Base-by-base conservation (phyloP, 2,113 vertebrate species). In the Ibidorhyncha struthersii region DNA sequence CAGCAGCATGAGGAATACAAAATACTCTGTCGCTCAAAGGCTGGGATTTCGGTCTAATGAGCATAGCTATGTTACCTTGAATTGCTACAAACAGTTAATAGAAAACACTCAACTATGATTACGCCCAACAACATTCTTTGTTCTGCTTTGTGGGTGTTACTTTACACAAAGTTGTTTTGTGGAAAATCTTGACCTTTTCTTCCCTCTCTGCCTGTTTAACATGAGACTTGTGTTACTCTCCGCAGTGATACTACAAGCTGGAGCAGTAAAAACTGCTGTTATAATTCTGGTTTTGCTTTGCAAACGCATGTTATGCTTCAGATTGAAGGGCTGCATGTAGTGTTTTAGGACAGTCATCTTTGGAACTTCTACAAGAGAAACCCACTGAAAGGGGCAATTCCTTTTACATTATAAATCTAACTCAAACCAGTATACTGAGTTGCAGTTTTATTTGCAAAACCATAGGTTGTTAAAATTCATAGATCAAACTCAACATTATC, bases 101-200 rank as follows among this genome's bases (percentile, higher is more conserved):
- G 80, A 43, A 82, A 91, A n/a, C 73, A 87, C 30, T 14, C 18
- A 50, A 29, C 59, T 62, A 3, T 27, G 52, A 53, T 59, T 71
- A 29, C 2, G 3, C 25, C 69, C 69, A 63, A 45, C 74, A 90
- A n/a, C 30, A 3, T 11, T 16, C 40, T 52, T 29, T 47, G 49
- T 38, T 82, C 81, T 92, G 86, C 47, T 84, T 78, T 47, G 52
- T 21, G 47, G 72, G 73, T 40, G n/a, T 73, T 66, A 15, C 76
- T 62, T 43, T 32, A 67, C 10, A 67, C 27, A 47, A 87, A 92
- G 69, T 16, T 36, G 40, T 79, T 73, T 36, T 14, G 38, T 43
- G 56, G 73, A 40, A 89, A 85, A 69, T n/a, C 16, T 58, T 92
- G 89, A 74, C 86, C 78, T 96, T 90, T 94, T 80, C 38, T 40